phyloP scores from a whole-genome alignment of 2,888 invertebrate genomes.

The Stenoptilia bipunctidactyla region DNA sequence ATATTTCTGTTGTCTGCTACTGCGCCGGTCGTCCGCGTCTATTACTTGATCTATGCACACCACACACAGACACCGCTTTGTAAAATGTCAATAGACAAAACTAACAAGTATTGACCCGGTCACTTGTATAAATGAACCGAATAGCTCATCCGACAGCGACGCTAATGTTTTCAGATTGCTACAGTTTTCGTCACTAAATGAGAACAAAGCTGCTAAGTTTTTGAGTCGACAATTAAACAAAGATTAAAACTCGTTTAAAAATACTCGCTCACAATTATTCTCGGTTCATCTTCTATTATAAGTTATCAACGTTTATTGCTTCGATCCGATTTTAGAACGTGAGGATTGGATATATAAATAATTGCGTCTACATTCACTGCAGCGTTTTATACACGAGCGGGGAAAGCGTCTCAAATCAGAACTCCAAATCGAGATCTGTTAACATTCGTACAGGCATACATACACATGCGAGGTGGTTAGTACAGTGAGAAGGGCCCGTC shows the following conservation, averaged over 20 bases:
- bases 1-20: slow-evolving; percentile 31
- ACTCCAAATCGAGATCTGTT: slow-evolving; percentile 55
- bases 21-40: slow-evolving; percentile 27
- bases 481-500: slow-evolving; percentile 65
- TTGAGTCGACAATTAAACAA: no score
- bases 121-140: not conserved
- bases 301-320: not conserved
- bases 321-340: slow-evolving; percentile 15
- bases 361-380: slow-evolving; percentile 23
- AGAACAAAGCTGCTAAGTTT: no score
- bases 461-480: slow-evolving; percentile 29
- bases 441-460: slow-evolving; percentile 42
- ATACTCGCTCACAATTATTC: no score
- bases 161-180: no score
- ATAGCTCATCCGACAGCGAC: not conserved
- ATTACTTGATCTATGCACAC: slow-evolving; percentile 39
- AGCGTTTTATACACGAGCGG: slow-evolving; percentile 18
- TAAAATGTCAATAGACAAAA: not conserved
- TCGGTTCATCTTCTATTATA: not conserved
- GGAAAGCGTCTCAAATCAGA: slow-evolving; percentile 58
- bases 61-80: slow-evolving; percentile 29
- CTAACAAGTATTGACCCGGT: not conserved
- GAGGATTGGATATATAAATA: slow-evolving; percentile 16
- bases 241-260: no score
- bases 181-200: no score